A percentile compares a stretch with the other conserved stretches of the same genome.
Conservation (phyloP, 2,113 vertebrate genomes). For the Podarcis raffonei region DNA sequence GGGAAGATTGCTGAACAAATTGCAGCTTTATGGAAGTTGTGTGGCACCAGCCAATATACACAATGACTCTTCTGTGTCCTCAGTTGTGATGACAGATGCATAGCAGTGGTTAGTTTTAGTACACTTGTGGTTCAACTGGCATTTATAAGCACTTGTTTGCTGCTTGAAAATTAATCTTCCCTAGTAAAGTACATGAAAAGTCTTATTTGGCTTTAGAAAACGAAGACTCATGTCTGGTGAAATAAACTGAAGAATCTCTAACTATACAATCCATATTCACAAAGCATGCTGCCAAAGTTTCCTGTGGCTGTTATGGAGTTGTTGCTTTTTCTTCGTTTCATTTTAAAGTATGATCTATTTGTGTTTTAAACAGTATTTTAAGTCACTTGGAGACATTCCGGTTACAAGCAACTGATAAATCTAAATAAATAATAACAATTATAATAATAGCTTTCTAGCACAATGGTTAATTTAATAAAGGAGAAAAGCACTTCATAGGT, state of each 20-base stretch:
- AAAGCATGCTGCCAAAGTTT: too few species aligned
- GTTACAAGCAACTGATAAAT: too few species aligned
- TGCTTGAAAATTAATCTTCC: background rate
- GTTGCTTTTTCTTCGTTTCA: too few species aligned
- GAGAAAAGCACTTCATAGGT: slow-evolving; percentile 52
- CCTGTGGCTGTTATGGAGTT: too few species aligned
- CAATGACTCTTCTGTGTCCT: background rate
- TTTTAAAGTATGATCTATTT: too few species aligned
- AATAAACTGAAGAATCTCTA: background rate
- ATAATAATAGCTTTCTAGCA: slow-evolving; percentile 1
- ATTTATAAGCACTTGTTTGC: slow-evolving; percentile 30
- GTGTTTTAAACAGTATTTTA: too few species aligned
- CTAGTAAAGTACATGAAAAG: slow-evolving; percentile 24
- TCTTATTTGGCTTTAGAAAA: slow-evolving; percentile 43
- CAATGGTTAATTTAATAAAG: slow-evolving; percentile 59
- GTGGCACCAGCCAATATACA: slow-evolving; percentile 46
- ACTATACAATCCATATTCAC: slow-evolving; percentile 1
- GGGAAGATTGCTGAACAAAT: slow-evolving; percentile 12
- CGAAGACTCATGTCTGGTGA: slow-evolving; percentile 36
- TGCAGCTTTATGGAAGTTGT: slow-evolving; percentile 50
- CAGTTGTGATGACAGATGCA: slow-evolving; percentile 15
- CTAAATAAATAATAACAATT: too few species aligned
- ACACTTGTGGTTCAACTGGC: slow-evolving; percentile 46
- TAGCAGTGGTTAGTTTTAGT: slow-evolving; percentile 60
- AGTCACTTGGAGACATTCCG: too few species aligned